Base-by-base conservation (phyloP, 2,888 invertebrate species). In the Drosophila acutilabella region DNA sequence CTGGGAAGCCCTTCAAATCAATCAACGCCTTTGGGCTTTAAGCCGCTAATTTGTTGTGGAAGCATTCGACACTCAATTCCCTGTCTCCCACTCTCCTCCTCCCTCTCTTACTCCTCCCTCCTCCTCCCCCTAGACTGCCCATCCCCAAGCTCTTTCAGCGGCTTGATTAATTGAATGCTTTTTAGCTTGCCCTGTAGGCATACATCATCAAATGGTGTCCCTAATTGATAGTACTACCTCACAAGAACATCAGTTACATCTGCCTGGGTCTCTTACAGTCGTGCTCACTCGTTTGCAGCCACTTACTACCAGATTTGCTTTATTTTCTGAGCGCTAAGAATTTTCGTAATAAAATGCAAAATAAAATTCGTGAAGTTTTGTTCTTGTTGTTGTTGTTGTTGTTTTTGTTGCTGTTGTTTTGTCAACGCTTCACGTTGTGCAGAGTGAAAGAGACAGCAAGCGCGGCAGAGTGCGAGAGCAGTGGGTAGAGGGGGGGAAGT, bases 391-490 rank as follows among this genome's bases (percentile, higher is more conserved):
- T 65, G 62, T 30, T 64, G 40, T 7, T 33, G 10, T 44, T 18
- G 13, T 47, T 60, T 16, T 18, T n/a, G 52, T 56, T 51, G 47
- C 51, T n/a, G 48, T 71, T 80, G 61, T 62, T 45, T 61, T 80
- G 81, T 81, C 80, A 86, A 80, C 83, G 86, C 67, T 86, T 80
- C 78, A 82, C 70, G 74, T 81, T 81, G 77, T 77, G 73, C 69
- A 47, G 67, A 44, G 69, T 50, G 61, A 79, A 66, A 68, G 78
- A 65, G 83, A 40, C 47, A 30, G 58, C 36, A 0, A 36, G 36
- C 4, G 36, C 13, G 36, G 36, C 4, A 13, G 36, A 7, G 36
- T 56, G 45, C 30, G 48, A 36, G 36, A 11, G 36, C 10, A 13
- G 13, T 36, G 36, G 36, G 13, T 4, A 59, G 45, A 40, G 52